Conservation (phyloP, 2,888 invertebrate species). For the Synergus japonicus region DNA sequence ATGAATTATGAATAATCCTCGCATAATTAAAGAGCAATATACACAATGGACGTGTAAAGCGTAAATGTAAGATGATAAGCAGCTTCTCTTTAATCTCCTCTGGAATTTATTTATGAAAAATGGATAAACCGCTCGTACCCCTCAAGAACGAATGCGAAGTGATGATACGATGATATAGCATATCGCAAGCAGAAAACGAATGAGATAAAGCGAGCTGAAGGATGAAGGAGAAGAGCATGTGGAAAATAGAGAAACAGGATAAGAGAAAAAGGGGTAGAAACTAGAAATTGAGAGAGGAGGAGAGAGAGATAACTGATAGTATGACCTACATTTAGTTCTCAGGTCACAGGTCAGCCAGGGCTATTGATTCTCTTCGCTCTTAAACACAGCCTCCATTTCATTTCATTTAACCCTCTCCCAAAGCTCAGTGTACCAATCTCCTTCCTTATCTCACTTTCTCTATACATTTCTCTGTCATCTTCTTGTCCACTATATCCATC, state of each 20-base stretch:
- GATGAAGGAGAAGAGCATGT: constrained; percentile 1
- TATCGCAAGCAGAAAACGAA: constrained; percentile 12
- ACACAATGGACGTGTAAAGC: background rate
- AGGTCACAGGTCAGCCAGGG: constrained; percentile 65
- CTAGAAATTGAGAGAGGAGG: constrained; percentile 45
- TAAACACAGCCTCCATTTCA: constrained; percentile 74
- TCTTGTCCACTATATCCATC: background rate
- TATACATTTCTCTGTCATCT: background rate
- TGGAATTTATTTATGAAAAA: constrained; percentile 29
- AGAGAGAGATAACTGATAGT: constrained; percentile 55
- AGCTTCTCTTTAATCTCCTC: constrained; percentile 7
- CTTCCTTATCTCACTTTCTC: constrained; percentile 29
- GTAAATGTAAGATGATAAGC: background rate
- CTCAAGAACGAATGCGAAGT: background rate
- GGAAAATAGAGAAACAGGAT: constrained; percentile 47
- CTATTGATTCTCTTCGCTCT: constrained; percentile 73
- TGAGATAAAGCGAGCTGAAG: constrained; percentile 5
- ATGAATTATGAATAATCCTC: background rate
- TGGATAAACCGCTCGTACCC: background rate
- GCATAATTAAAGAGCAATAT: constrained; percentile 17
- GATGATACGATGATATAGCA: constrained; percentile 16
- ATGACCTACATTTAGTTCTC: constrained; percentile 70
- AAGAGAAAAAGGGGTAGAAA: constrained; percentile 47
- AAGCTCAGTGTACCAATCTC: constrained; percentile 52
- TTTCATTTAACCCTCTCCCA: constrained; percentile 68